Conservation (phyloP, 1,140 invertebrate genomes). For the Aphis gossypii region DNA sequence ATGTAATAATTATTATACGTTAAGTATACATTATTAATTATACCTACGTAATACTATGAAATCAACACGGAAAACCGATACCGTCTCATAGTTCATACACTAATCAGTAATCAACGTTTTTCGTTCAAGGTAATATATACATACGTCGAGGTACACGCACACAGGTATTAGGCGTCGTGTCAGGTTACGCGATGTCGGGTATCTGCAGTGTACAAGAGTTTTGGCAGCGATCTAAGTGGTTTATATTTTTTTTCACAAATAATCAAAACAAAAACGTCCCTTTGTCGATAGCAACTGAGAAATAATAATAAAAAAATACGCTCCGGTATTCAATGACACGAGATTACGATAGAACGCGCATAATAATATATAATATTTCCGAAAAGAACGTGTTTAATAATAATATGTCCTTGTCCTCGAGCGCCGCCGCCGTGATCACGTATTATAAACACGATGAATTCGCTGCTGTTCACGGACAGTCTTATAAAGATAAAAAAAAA, state of each 20-base stretch:
- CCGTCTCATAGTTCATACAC: neutral
- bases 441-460: conserved; percentile 37
- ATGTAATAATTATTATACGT: neutral
- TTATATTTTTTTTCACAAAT: neutral
- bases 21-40: neutral
- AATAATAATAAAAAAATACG: neutral
- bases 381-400: conserved; percentile 9
- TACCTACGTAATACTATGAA: neutral
- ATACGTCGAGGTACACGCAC: neutral
- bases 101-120: conserved; percentile 50
- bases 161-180: neutral
- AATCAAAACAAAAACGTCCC: conserved; percentile 33
- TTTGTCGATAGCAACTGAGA: neutral
- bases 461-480: conserved; percentile 38
- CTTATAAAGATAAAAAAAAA: neutral
- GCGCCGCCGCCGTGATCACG: neutral
- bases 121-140: conserved; percentile 26
- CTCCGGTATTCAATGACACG: neutral
- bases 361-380: conserved; percentile 24
- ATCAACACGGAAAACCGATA: conserved; percentile 45
- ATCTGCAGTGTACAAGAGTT: neutral
- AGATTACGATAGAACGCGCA: conserved; percentile 17
- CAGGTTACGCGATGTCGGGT: neutral
- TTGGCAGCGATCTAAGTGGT: conserved; percentile 11
- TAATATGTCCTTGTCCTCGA: conserved; percentile 33